A percentile compares a stretch with the other conserved stretches of the same genome.
Conservation (phyloP, 2,797 vertebrate species). For the Sebastes vulpes region DNA sequence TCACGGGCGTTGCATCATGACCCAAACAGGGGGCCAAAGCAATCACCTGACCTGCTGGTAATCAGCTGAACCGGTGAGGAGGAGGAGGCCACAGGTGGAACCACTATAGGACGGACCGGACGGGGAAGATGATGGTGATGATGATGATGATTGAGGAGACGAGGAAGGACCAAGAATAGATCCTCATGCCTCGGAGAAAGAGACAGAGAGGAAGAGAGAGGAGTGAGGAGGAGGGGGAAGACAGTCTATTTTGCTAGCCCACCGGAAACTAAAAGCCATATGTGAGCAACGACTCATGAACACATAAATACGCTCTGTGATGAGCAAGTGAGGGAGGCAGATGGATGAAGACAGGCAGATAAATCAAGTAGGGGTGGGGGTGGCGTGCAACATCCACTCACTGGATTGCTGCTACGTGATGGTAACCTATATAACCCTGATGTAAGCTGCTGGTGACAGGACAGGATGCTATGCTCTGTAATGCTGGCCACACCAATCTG, state of each 20-base stretch:
- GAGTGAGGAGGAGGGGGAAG: constrained; percentile 20
- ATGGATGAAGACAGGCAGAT: constrained; percentile 53
- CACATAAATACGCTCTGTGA: not conserved
- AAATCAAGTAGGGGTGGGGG: constrained; percentile 40
- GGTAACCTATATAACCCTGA: constrained; percentile 46
- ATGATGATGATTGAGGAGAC: constrained; percentile 37
- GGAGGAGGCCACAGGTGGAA: constrained; percentile 46
- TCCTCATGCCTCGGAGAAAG: constrained; percentile 16
- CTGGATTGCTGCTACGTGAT: constrained; percentile 31
- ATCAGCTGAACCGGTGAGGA: constrained; percentile 33
- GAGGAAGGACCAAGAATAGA: constrained; percentile 72
- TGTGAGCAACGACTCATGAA: constrained; percentile 45
- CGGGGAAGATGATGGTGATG: constrained; percentile 2
- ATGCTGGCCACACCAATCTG: constrained; percentile 28
- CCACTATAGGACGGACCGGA: not conserved
- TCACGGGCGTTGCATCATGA: constrained; percentile 73
- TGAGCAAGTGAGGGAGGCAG: constrained; percentile 28
- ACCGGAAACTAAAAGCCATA: constrained; percentile 57
- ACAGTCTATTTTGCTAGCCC: constrained; percentile 17
- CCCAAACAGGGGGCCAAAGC: constrained; percentile 27
- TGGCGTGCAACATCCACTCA: constrained; percentile 28
- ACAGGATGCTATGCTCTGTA: constrained; percentile 5
- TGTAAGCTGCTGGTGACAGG: constrained; percentile 47
- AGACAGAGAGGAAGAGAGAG: constrained; percentile 27
- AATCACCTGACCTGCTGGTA: constrained; percentile 28